Evolutionary conservation across 2,888 invertebrate species (phyloP).

Genomic region (Eugnorisma glareosa): DNA sequence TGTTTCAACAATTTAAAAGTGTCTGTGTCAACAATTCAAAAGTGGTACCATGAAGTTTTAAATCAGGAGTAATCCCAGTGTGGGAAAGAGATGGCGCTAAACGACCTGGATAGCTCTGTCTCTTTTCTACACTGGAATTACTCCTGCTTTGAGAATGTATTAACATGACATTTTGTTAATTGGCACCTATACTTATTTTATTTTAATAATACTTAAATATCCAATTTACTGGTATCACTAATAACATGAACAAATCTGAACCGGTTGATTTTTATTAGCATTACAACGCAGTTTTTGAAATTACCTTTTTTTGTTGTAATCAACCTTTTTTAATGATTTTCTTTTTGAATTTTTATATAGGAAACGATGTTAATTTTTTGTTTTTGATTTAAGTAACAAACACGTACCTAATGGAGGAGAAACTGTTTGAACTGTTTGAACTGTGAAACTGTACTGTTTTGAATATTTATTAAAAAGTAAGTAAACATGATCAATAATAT

Average conservation of each 20-base stretch:
- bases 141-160: no score
- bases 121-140: no score
- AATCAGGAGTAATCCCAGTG: no score
- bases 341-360: background rate
- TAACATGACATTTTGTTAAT: constrained; percentile 23
- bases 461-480: background rate
- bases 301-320: background rate
- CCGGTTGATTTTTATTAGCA: constrained; percentile 4
- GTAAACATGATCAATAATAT: background rate
- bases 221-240: background rate
- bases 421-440: no score
- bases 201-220: background rate
- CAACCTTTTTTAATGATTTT: background rate
- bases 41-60: no score
- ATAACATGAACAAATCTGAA: constrained; percentile 4
- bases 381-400: background rate
- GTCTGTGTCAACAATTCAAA: no score
- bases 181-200: constrained; percentile 1
- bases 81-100: no score
- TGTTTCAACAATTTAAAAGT: no score
- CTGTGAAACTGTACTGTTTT: no score
- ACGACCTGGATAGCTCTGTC: no score
- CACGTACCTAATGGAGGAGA: background rate
- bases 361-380: background rate
- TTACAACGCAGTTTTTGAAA: background rate